phyloP scores from a whole-genome alignment of 2,797 vertebrate genomes.

The Jordanella pulchra region DNA sequence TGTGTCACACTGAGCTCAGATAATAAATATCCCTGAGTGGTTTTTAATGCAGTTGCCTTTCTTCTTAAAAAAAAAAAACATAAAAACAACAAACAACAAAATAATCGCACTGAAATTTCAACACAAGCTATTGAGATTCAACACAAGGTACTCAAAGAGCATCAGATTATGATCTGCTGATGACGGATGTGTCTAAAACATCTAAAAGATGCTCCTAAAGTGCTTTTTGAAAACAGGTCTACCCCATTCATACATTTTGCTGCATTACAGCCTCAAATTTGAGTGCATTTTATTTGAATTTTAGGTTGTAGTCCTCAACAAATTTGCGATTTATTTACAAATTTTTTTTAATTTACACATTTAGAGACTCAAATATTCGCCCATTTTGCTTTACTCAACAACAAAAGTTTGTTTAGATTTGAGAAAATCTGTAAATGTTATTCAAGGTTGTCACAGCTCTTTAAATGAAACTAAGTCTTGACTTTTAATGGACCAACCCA shows the following conservation, averaged over 20 bases:
- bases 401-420: no score
- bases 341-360: not conserved
- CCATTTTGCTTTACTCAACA: no score
- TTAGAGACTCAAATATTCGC: not conserved
- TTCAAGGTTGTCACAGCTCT: no score
- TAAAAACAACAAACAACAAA: no score
- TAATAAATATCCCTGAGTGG: not conserved
- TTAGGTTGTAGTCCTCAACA: not conserved
- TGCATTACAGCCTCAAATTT: not conserved
- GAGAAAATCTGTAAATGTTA: no score
- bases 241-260: not conserved
- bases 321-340: not conserved
- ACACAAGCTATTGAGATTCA: conserved; percentile 36
- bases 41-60: not conserved
- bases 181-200: conserved; percentile 45
- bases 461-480: no score
- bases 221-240: not conserved
- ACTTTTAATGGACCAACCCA: no score
- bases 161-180: conserved; percentile 53
- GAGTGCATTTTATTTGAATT: not conserved
- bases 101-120: conserved; percentile 29
- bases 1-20: not conserved
- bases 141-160: conserved; percentile 55
- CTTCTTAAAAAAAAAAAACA: not conserved
- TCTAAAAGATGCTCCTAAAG: conserved; percentile 7